These are phyloP conservation scores for Drosophila carrolli DNA, from an alignment of 1,140 invertebrate genomes.

Conservation along the genomic window DNA sequence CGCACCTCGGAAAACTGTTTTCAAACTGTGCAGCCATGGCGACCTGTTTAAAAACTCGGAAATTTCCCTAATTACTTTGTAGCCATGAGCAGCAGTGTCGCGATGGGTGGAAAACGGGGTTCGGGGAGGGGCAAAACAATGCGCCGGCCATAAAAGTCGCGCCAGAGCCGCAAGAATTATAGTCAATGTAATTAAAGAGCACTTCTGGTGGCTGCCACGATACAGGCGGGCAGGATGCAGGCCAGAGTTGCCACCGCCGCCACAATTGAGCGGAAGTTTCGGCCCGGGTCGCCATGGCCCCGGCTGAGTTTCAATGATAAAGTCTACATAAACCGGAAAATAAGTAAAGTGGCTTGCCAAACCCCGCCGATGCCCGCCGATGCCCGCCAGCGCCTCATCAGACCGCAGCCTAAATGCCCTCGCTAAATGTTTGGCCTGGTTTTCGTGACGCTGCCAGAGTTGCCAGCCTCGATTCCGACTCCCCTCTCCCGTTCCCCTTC, in stretches of 20 bases:
- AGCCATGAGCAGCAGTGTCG: conserved; percentile 53
- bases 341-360: conserved; percentile 71
- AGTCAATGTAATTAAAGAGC: conserved; percentile 82
- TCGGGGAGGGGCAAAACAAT: conserved; percentile 34
- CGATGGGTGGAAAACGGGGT: neutral
- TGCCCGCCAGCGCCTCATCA: conserved; percentile 8
- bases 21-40: conserved; percentile 37
- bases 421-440: conserved; percentile 62
- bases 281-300: conserved; percentile 35
- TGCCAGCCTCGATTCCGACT: conserved; percentile 20
- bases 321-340: conserved; percentile 79
- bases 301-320: conserved; percentile 73
- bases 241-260: conserved; percentile 45
- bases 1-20: neutral
- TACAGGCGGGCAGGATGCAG: conserved; percentile 40
- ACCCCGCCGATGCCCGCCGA: conserved; percentile 16
- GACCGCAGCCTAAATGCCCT: conserved; percentile 60
- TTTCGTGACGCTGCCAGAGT: conserved; percentile 34
- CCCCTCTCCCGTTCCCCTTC: neutral
- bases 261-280: conserved; percentile 74
- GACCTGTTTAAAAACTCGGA: conserved; percentile 75
- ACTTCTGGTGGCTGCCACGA: conserved; percentile 53
- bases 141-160: conserved; percentile 73
- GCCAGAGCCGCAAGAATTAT: conserved; percentile 78
- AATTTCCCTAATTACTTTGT: conserved; percentile 79